A percentile compares a stretch with the other conserved stretches of the same genome.
Conservation (phyloP, 2,888 invertebrate genomes). For the Dryobota labecula region DNA sequence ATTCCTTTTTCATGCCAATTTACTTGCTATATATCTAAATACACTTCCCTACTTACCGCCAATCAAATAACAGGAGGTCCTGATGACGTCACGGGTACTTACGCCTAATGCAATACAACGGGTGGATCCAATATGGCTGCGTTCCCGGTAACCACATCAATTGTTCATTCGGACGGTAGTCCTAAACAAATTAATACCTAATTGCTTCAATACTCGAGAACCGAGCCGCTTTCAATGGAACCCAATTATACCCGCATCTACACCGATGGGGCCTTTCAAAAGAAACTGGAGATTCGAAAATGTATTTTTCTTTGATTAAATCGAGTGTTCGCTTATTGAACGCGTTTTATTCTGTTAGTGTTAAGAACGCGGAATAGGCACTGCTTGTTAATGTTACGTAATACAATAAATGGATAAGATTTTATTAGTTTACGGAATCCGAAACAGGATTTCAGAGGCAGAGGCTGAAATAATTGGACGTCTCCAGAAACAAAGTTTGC, state of each 20-base stretch:
- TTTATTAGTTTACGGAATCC: constrained; percentile 28
- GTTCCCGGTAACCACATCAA: constrained; percentile 72
- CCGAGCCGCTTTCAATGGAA: constrained; percentile 62
- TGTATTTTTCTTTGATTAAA: constrained; percentile 72
- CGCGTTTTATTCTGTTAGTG: constrained; percentile 40
- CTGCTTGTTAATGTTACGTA: constrained; percentile 27
- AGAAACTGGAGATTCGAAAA: constrained; percentile 56
- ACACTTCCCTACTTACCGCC: constrained; percentile 14
- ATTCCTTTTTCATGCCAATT: constrained; percentile 9
- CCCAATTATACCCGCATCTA: constrained; percentile 69
- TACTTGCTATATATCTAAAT: constrained; percentile 21
- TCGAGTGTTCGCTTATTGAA: constrained; percentile 53
- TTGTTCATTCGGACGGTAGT: constrained; percentile 72
- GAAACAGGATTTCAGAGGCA: background rate
- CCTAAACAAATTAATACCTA: constrained; percentile 78
- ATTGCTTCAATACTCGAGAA: constrained; percentile 69
- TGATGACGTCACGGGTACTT: constrained; percentile 48
- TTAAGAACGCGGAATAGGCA: constrained; percentile 33
- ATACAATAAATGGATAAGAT: constrained; percentile 27
- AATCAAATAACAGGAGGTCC: constrained; percentile 45
- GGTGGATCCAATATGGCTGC: constrained; percentile 55
- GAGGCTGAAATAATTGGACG: background rate
- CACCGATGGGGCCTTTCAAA: constrained; percentile 52
- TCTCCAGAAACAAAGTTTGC: background rate
- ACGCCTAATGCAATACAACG: constrained; percentile 55